Base-by-base conservation (phyloP, 2,113 vertebrate species). In the Istiophorus platypterus region DNA sequence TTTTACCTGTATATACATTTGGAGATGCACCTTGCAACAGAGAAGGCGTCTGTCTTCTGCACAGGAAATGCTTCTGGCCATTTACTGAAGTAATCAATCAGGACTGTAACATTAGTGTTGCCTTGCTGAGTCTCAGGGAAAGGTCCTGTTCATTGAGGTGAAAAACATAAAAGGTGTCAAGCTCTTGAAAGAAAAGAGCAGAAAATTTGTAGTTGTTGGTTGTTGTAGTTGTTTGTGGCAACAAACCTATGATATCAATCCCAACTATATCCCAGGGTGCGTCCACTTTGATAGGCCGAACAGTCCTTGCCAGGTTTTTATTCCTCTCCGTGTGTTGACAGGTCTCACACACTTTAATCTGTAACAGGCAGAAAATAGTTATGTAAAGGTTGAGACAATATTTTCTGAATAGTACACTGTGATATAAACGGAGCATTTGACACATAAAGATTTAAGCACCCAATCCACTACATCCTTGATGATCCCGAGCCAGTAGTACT, bases 401-500 rank as follows among this genome's bases (percentile, higher is more conserved):
- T 15, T 52, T 24, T 65, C 17, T 6, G 20, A 7, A 17, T 18
- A 49, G 45, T 14, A 3, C 6, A 14, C 18, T 34, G 37, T 45
- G 29, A 63, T 62, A 24, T 34, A 15, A 39, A 57, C 13, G 2
- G 0, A 49, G 29, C 12, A 10, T 12, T 20, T 13, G 6, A 47
- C 15, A 54, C 1, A 42, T 7, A 29, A 18, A 51, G 18, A 41
- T 4, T 15, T 22, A 27, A 82, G 83, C 88, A 97, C 97, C 97
- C 97, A 98, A 73, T 98, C 97, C 78, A 98, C 97, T 0, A 97
- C 97, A 71, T 98, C 97, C 89, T 96, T 97, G 77, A 98, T 96
- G 67, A 98, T 96, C 5, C 97, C 97, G 84, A 98, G 94, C 97
- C 97, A 98, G 93, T 98, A 98, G 92, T 96, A 98, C 42, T 95